phyloP scores from a whole-genome alignment of 2,113 vertebrate genomes.

The Barbus barbus region DNA sequence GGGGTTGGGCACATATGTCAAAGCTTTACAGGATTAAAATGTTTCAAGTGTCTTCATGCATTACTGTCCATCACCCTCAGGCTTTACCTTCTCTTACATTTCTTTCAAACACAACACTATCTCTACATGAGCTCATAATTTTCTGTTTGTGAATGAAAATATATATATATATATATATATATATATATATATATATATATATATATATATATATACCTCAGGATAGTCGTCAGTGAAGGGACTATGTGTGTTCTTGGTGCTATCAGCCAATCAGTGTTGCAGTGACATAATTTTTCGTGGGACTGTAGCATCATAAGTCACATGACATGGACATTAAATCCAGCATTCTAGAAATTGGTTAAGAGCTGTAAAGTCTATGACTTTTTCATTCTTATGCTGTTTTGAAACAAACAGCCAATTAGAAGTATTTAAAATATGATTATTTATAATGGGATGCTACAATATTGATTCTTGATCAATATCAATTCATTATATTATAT shows the following conservation, averaged over 20 bases:
- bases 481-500: too few relatives aligned
- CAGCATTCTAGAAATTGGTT: not conserved
- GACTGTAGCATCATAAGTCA: not conserved
- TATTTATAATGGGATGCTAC: too few relatives aligned
- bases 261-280: not conserved
- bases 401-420: too few relatives aligned
- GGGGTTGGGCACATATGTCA: not conserved
- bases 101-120: not conserved
- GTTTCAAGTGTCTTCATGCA: not conserved
- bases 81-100: not conserved
- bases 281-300: not conserved
- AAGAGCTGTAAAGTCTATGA: not conserved
- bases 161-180: too few relatives aligned
- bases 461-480: too few relatives aligned
- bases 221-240: not conserved
- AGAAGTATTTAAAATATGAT: too few relatives aligned
- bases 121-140: not conserved
- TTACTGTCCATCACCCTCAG: not conserved
- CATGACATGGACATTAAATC: not conserved
- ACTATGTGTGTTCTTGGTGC: not conserved
- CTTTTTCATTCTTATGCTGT: too few relatives aligned
- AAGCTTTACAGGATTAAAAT: slow-evolving; percentile 1
- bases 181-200: too few relatives aligned
- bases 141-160: not conserved
- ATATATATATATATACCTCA: not conserved